These are phyloP conservation scores for Chrysomallon squamiferum DNA, from an alignment of 1,140 invertebrate species.

Conservation along the genomic window DNA sequence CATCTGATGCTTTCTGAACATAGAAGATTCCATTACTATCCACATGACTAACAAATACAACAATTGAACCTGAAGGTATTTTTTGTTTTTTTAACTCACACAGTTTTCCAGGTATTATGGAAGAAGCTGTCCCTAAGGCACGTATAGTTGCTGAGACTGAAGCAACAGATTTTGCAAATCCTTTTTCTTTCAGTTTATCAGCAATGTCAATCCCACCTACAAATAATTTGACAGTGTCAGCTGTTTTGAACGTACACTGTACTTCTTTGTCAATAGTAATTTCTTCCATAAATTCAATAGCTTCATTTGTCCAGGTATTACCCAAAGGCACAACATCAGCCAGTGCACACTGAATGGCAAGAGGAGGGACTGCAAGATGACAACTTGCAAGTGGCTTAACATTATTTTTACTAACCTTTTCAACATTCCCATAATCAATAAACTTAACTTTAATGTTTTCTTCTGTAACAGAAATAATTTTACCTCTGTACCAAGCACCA, in stretches of 20 bases:
- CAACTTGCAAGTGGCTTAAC: slow-evolving; percentile 17
- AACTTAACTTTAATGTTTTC: slow-evolving; percentile 76
- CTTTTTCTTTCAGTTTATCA: slow-evolving; percentile 26
- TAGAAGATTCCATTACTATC: slow-evolving; percentile 27
- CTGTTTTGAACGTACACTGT: slow-evolving; percentile 10
- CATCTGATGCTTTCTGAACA: slow-evolving; percentile 17
- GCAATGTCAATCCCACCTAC: slow-evolving; percentile 30
- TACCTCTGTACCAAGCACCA: slow-evolving; percentile 79
- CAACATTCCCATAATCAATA: slow-evolving; percentile 72
- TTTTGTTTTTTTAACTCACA: not conserved
- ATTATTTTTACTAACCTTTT: slow-evolving; percentile 17
- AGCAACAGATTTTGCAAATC: slow-evolving; percentile 12
- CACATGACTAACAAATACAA: slow-evolving; percentile 21
- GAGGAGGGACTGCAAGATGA: slow-evolving; percentile 18
- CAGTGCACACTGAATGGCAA: slow-evolving; percentile 37
- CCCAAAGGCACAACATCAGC: slow-evolving; percentile 17
- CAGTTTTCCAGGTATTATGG: not conserved
- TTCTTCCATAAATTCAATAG: slow-evolving; percentile 13
- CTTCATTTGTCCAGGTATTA: slow-evolving; percentile 11
- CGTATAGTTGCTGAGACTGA: not conserved
- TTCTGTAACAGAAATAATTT: slow-evolving; percentile 68
- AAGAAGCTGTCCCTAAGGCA: not conserved
- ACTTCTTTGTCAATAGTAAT: slow-evolving; percentile 21
- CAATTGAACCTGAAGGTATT: slow-evolving; percentile 11
- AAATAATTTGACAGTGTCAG: slow-evolving; percentile 4